Conservation (phyloP, 2,797 vertebrate genomes). For the Pseudocheirus occidentalis region DNA sequence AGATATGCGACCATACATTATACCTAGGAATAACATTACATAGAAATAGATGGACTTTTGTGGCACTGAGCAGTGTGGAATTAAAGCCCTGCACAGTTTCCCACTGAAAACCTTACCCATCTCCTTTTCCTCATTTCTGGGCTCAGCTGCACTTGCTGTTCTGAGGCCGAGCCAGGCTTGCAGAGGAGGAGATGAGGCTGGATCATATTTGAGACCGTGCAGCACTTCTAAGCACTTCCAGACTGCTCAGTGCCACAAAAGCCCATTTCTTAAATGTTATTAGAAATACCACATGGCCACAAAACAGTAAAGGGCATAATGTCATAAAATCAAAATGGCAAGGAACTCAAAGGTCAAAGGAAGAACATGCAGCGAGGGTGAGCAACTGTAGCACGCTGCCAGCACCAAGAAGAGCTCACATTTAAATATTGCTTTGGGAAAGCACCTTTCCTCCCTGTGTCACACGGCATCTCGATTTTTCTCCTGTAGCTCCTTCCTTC, state of each 20-base stretch:
- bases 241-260: background rate
- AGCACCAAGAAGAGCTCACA: background rate
- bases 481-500: background rate
- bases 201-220: background rate
- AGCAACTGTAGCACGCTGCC: background rate
- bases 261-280: background rate
- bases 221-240: background rate
- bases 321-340: background rate
- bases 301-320: background rate
- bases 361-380: background rate
- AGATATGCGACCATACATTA: background rate
- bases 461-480: background rate
- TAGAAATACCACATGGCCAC: background rate
- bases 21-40: background rate
- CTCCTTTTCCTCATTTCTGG: background rate
- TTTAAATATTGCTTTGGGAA: background rate
- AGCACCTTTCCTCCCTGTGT: background rate
- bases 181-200: background rate
- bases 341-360: background rate
- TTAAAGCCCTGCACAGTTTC: background rate
- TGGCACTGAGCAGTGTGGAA: background rate
- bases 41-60: background rate
- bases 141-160: background rate
- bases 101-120: background rate
- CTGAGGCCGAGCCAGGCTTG: background rate